Conservation (phyloP, 2,113 vertebrate genomes). For the Crotalus tigris region DNA sequence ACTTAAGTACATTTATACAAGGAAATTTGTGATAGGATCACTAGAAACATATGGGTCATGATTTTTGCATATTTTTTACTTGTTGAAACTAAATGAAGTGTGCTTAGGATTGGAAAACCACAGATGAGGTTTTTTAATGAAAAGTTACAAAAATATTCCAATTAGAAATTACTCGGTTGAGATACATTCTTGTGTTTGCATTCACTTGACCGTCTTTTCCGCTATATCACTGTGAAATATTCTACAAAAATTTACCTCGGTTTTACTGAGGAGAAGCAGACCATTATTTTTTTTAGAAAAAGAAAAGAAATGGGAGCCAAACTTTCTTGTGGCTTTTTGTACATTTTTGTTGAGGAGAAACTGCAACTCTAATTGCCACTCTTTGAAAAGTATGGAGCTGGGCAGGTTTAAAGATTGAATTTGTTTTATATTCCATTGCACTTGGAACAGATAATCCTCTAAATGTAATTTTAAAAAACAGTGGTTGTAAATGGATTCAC, state of each 20-base stretch:
- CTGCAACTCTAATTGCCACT: not conserved
- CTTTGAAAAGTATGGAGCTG: not conserved
- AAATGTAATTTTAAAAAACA: not conserved
- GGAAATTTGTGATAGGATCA: not conserved
- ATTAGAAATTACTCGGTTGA: not conserved
- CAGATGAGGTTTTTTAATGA: not conserved
- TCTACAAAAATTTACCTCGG: conserved; percentile 70
- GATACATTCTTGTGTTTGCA: not conserved
- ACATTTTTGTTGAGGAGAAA: conserved; percentile 33
- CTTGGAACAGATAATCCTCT: conserved; percentile 18
- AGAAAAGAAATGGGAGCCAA: conserved; percentile 48
- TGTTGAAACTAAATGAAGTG: not conserved
- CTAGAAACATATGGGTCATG: not conserved
- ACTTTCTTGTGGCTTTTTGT: conserved; percentile 29
- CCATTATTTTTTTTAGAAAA: conserved; percentile 48
- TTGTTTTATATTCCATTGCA: conserved; percentile 4
- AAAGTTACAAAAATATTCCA: not conserved
- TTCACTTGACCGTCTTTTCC: conserved; percentile 60
- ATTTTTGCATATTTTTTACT: not conserved
- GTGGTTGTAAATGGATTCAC: not conserved
- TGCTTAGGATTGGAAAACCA: not conserved
- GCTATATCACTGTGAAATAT: conserved; percentile 72
- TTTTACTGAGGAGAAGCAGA: conserved; percentile 74
- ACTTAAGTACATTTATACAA: not conserved
- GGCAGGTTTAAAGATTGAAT: not conserved